phyloP scores from a whole-genome alignment of 1,140 invertebrate species.

The Aphis gossypii region DNA sequence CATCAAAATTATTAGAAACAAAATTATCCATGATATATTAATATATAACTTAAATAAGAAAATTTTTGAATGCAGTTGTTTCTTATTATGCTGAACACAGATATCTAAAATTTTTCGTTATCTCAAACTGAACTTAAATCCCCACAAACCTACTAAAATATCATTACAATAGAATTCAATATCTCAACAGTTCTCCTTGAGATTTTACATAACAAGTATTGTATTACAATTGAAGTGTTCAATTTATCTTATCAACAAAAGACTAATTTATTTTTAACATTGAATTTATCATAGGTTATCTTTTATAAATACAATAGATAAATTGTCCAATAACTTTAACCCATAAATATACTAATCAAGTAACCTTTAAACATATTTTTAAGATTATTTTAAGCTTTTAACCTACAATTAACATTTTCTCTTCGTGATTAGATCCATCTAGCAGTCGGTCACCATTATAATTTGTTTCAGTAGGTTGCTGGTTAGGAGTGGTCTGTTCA shows the following conservation, averaged over 20 bases:
- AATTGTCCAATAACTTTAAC: background rate
- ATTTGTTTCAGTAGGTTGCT: too few relatives aligned
- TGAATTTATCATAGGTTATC: background rate
- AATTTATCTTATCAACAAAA: constrained; percentile 29
- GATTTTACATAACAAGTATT: background rate
- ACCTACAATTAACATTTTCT: background rate
- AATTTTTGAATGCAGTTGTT: background rate
- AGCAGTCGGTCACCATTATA: background rate
- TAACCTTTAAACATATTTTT: background rate
- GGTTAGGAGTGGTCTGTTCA: background rate
- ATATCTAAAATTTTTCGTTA: background rate
- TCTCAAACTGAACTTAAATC: background rate
- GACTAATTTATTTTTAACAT: background rate
- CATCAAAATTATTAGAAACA: background rate
- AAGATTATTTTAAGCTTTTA: background rate
- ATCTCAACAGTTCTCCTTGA: background rate
- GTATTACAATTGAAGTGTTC: background rate
- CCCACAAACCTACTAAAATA: background rate
- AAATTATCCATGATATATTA: background rate
- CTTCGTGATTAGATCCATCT: background rate
- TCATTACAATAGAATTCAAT: background rate
- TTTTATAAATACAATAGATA: background rate
- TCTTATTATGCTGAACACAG: background rate
- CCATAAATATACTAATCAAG: background rate
- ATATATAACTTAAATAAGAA: background rate